phyloP scores from a whole-genome alignment of 2,113 vertebrate genomes.

The Himantopus leucocephalus region DNA sequence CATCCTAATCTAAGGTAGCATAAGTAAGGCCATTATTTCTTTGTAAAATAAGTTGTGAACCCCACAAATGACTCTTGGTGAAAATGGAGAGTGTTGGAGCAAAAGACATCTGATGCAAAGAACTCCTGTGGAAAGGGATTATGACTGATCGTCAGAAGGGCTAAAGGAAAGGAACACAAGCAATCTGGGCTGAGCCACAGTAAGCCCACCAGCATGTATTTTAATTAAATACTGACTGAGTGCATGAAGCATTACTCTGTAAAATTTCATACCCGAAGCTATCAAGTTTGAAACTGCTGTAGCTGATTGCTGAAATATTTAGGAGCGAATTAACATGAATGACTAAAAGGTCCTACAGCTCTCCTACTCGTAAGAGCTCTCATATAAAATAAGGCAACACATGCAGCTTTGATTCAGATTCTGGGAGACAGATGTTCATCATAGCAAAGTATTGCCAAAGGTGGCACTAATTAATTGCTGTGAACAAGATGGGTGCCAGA shows the following conservation, averaged over 20 bases:
- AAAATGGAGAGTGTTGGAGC: neutral
- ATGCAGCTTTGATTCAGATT: neutral
- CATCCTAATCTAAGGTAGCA: neutral
- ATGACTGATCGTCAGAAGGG: neutral
- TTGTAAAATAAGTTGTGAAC: neutral
- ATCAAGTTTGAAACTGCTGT: neutral
- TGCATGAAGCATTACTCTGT: neutral
- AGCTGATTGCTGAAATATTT: conserved; percentile 9
- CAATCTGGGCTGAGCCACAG: neutral
- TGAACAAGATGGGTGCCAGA: neutral
- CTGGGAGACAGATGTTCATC: conserved; percentile 4
- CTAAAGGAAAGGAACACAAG: neutral
- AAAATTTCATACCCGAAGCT: neutral
- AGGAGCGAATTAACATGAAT: neutral
- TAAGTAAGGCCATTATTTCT: neutral
- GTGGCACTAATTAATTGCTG: conserved; percentile 27
- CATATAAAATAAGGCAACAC: neutral
- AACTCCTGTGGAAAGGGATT: neutral
- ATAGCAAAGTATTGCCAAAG: neutral
- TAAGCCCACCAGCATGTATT: neutral
- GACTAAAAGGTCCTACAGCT: neutral
- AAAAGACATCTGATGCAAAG: neutral
- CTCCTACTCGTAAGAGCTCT: neutral
- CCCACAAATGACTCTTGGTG: neutral
- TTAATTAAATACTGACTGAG: conserved; percentile 11